A percentile compares a stretch with the other conserved stretches of the same genome.
phyloP scores from a whole-genome alignment of 2,888 invertebrate genomes.

The Clostera curtula region DNA sequence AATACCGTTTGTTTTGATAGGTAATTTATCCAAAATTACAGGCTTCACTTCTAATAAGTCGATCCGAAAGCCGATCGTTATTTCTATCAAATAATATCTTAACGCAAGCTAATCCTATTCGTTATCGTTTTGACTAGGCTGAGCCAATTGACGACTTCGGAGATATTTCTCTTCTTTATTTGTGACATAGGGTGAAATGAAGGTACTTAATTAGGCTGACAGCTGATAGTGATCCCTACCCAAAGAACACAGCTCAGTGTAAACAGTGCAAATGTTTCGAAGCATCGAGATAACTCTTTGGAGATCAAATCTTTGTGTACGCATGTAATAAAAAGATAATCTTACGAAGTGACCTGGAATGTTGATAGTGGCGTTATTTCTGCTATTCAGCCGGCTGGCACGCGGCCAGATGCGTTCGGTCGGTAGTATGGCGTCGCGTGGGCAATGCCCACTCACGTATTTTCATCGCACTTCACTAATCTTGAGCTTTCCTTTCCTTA shows the following conservation, averaged over 20 bases:
- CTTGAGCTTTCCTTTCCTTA: constrained; percentile 17
- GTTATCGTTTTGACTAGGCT: too few species aligned
- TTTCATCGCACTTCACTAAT: constrained; percentile 28
- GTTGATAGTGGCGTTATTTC: constrained; percentile 71
- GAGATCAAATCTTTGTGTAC: constrained; percentile 28
- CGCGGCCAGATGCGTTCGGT: constrained; percentile 54
- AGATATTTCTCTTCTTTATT: too few species aligned
- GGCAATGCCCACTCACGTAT: constrained; percentile 51
- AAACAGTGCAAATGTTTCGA: constrained; percentile 1
- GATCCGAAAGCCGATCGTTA: too few species aligned
- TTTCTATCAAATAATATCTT: too few species aligned
- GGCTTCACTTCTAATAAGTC: too few species aligned
- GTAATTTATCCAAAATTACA: too few species aligned
- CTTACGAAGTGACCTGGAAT: constrained; percentile 68
- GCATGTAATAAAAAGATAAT: constrained; percentile 55
- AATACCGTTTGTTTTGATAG: too few species aligned
- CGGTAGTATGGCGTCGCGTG: constrained; percentile 42
- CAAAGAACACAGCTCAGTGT: neutral
- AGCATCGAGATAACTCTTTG: constrained; percentile 21
- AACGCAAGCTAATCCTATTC: too few species aligned
- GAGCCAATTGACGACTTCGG: too few species aligned
- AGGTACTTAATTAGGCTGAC: too few species aligned
- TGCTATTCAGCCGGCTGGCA: constrained; percentile 64
- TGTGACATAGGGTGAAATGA: too few species aligned
- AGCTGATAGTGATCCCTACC: too few species aligned